Percentiles rank a stretch among this genome's conserved stretches.
Evolutionary conservation across 2,113 vertebrate genomes (phyloP).

Genomic region (Accipiter cooperii): DNA sequence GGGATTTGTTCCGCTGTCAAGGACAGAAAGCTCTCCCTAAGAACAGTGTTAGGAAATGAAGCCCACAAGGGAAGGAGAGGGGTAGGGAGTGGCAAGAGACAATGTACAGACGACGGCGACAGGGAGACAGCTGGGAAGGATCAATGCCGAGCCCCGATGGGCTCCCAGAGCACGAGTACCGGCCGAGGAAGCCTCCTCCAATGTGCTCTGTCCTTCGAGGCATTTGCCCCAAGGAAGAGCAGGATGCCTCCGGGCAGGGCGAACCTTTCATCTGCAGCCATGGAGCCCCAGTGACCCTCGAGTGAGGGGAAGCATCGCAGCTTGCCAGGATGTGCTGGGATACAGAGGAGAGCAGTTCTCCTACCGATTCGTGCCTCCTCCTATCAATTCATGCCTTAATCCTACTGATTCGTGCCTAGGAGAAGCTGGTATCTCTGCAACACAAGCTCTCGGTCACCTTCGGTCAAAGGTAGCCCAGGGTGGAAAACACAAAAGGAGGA

Average conservation of each 20-base stretch:
- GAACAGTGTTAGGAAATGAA: conserved; percentile 45
- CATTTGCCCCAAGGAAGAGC: background rate
- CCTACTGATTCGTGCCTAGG: background rate
- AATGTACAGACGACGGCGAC: background rate
- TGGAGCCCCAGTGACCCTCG: rapidly evolving
- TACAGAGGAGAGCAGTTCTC: background rate
- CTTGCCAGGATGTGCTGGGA: background rate
- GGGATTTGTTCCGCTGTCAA: conserved; percentile 75
- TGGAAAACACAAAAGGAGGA: background rate
- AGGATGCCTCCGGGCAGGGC: background rate
- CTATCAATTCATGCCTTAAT: background rate
- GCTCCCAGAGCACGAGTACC: background rate
- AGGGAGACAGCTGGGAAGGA: background rate
- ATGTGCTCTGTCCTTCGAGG: background rate
- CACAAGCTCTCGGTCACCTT: background rate
- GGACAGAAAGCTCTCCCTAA: conserved; percentile 55
- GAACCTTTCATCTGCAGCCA: background rate
- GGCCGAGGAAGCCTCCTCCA: background rate
- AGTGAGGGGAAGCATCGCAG: rapidly evolving
- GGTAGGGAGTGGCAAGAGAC: background rate
- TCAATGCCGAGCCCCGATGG: background rate
- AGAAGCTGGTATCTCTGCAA: background rate
- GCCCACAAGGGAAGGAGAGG: conserved; percentile 17
- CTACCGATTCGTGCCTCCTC: background rate
- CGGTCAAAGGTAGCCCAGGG: background rate